Conservation (phyloP, 2,113 vertebrate species). For the Phaethornis superciliosus region DNA sequence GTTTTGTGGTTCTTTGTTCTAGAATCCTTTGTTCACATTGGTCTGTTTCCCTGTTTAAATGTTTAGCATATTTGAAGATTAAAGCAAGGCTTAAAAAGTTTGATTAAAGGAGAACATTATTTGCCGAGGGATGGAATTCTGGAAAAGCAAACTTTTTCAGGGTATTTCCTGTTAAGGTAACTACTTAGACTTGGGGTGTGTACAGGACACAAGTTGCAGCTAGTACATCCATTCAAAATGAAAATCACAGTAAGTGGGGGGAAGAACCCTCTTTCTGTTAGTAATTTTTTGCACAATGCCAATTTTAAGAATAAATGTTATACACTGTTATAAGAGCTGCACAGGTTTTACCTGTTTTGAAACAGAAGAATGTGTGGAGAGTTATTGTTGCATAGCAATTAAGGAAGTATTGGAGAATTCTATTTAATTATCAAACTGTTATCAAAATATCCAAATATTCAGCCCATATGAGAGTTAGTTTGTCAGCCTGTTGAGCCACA, state of each 20-base stretch:
- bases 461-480: not conserved
- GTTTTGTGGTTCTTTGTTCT: not conserved
- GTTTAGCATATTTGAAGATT: not conserved
- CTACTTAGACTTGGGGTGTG: not conserved
- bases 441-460: no score
- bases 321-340: not conserved
- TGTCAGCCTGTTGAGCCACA: not conserved
- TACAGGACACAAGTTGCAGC: not conserved
- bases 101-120: not conserved
- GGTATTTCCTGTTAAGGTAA: not conserved
- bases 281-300: not conserved
- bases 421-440: not conserved
- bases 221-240: not conserved
- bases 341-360: not conserved
- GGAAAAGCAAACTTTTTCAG: not conserved
- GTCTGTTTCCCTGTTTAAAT: not conserved
- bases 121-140: not conserved
- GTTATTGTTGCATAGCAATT: not conserved
- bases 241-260: not conserved
- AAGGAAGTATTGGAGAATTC: not conserved
- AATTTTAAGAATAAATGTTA: not conserved
- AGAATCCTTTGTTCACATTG: not conserved
- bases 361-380: not conserved
- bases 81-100: not conserved
- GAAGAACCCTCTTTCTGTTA: rapidly evolving